phyloP scores from a whole-genome alignment of 2,113 vertebrate species.

The Plecotus auritus region DNA sequence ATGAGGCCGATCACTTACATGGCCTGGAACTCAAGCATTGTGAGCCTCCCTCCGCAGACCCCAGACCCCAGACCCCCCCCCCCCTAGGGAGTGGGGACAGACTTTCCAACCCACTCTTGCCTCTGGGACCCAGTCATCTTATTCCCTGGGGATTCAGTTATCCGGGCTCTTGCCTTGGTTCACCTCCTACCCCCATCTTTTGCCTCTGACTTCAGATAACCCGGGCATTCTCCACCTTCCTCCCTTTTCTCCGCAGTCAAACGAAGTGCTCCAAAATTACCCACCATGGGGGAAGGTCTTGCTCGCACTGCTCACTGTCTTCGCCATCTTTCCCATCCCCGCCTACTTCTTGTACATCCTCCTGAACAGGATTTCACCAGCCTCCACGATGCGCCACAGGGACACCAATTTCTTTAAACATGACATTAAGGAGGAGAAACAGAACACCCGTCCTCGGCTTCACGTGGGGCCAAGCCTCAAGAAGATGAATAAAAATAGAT shows the following conservation, averaged over 20 bases:
- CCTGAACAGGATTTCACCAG: fast-evolving
- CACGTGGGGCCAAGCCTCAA: background rate
- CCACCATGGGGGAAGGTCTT: constrained; percentile 84
- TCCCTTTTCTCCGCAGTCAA: constrained; percentile 73
- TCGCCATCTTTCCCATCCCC: constrained; percentile 83
- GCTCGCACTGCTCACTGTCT: constrained; percentile 72
- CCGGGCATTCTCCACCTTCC: background rate
- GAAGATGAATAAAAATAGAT: background rate
- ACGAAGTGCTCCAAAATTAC: constrained; percentile 75
- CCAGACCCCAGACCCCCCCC: background rate
- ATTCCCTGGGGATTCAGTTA: background rate
- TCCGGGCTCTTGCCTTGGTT: background rate
- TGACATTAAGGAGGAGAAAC: background rate
- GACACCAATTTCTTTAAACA: fast-evolving
- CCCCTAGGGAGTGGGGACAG: background rate
- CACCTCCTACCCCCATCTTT: background rate
- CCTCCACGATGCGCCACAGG: fast-evolving
- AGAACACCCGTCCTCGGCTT: fast-evolving
- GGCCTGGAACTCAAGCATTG: constrained; percentile 80
- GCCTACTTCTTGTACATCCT: constrained; percentile 60
- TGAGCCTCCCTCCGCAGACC: background rate
- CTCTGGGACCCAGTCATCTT: background rate
- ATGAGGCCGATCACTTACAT: constrained; percentile 69
- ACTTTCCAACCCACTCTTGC: background rate
- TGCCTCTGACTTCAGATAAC: background rate